Percentiles rank a stretch among this genome's conserved stretches.
Conservation (phyloP, 2,797 vertebrate species). For the Crenuchus spilurus region DNA sequence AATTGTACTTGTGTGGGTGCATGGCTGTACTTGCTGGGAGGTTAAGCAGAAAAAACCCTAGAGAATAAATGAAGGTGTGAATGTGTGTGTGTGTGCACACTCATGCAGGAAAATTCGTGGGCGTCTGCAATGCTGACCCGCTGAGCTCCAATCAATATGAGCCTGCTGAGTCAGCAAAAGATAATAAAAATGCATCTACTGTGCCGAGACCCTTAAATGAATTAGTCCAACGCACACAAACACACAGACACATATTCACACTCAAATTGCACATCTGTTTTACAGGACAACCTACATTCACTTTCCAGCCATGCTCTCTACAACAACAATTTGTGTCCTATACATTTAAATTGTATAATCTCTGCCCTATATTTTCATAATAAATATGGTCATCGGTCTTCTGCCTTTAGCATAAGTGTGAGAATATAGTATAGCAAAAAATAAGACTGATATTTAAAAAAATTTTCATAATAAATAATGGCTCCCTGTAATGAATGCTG, state of each 20-base stretch:
- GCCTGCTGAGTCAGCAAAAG: not conserved
- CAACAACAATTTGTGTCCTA: not conserved
- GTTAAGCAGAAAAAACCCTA: not conserved
- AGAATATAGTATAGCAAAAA: no score
- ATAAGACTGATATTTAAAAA: no score
- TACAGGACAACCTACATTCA: not conserved
- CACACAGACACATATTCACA: not conserved
- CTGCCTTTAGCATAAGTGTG: no score
- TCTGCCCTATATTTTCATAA: no score
- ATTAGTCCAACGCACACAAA: not conserved
- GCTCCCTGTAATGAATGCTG: no score
- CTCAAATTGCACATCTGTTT: not conserved
- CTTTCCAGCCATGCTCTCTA: not conserved
- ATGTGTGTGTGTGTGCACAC: not conserved
- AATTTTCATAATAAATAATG: no score
- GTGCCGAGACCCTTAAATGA: not conserved
- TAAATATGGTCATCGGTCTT: no score
- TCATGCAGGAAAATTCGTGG: not conserved
- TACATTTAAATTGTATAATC: no score
- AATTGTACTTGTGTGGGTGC: not conserved
- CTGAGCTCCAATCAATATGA: not conserved
- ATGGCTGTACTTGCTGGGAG: not conserved
- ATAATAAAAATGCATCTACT: not conserved
- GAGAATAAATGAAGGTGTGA: not conserved
- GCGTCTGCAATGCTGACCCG: constrained; percentile 1